These are phyloP conservation scores for Pollenia amentaria DNA, from an alignment of 2,888 invertebrate species.

Conservation along the genomic window DNA sequence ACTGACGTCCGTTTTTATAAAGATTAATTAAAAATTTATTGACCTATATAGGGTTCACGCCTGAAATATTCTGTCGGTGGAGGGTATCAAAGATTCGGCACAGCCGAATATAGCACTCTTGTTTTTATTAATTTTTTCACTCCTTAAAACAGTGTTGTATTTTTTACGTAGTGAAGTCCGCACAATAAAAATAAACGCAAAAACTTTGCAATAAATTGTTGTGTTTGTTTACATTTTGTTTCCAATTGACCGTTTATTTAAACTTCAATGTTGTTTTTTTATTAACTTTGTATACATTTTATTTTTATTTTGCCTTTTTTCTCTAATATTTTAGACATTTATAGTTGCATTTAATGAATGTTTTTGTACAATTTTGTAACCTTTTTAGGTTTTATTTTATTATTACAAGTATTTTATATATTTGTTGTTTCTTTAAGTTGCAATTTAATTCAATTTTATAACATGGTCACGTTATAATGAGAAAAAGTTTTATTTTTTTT, in stretches of 20 bases:
- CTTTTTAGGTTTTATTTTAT: conserved; percentile 63
- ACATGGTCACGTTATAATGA: conserved; percentile 52
- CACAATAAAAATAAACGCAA: conserved; percentile 1
- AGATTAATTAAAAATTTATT: no score
- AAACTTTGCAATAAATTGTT: conserved; percentile 67
- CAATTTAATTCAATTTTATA: conserved; percentile 9
- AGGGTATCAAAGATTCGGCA: no score
- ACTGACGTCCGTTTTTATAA: no score
- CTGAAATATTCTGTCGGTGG: no score
- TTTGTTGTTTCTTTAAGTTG: conserved; percentile 1
- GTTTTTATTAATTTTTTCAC: background rate
- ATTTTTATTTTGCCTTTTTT: conserved; percentile 22
- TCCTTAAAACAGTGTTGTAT: background rate
- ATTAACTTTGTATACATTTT: conserved; percentile 6
- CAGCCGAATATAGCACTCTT: no score
- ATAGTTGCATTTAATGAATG: conserved; percentile 57
- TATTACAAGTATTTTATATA: conserved; percentile 43
- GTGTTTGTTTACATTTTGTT: conserved; percentile 45
- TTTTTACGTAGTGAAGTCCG: background rate
- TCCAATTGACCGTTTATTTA: conserved; percentile 63
- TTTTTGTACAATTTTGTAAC: conserved; percentile 31
- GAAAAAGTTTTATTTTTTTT: conserved; percentile 38
- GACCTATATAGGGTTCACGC: no score
- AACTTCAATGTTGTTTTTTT: conserved; percentile 63
- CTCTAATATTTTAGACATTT: conserved; percentile 14